Conservation (phyloP, 2,113 vertebrate genomes). For the Motacilla tschutschensis region DNA sequence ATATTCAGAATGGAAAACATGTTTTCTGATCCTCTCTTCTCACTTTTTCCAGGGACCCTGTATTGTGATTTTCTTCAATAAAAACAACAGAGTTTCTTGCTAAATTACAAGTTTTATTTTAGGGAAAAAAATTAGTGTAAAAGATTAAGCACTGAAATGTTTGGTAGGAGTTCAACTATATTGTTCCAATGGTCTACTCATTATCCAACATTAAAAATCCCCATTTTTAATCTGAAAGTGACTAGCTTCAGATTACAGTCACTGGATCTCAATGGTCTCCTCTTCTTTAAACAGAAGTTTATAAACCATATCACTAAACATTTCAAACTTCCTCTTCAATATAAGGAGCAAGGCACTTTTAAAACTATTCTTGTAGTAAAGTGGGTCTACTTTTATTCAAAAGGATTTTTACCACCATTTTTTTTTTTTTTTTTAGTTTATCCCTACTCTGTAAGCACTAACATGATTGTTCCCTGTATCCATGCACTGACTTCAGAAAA, state of each 20-base stretch:
- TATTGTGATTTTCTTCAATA: neutral
- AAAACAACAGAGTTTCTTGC: neutral
- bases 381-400: neutral
- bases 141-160: neutral
- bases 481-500: neutral
- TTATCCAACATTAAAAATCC: neutral
- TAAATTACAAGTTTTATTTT: neutral
- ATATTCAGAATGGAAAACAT: neutral
- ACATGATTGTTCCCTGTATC: neutral
- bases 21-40: neutral
- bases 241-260: neutral
- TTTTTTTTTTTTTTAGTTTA: neutral
- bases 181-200: neutral
- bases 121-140: neutral
- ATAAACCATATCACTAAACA: neutral
- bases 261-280: neutral
- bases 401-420: neutral
- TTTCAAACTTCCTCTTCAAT: neutral
- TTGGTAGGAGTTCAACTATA: neutral
- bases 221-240: neutral
- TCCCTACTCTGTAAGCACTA: neutral
- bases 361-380: neutral
- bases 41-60: neutral
- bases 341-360: neutral
- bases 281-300: neutral